Evolutionary conservation across 2,113 vertebrate genomes (phyloP).

Genomic region (Amphilophus citrinellus): DNA sequence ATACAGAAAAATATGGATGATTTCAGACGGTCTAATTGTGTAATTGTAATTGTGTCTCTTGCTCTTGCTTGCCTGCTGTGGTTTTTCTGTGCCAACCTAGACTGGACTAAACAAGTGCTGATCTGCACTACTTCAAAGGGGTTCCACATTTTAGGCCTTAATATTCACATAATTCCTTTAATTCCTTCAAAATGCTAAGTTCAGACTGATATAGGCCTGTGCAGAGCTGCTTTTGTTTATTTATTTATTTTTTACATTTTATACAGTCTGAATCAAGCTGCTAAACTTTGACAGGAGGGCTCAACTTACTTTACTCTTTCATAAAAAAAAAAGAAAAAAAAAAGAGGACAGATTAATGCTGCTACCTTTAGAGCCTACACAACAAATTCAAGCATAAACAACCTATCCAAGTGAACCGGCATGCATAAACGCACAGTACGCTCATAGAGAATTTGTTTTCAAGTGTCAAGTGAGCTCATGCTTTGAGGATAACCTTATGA

Average conservation of each 20-base stretch:
- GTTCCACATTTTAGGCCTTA: neutral
- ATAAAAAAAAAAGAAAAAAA: no score
- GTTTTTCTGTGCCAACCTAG: neutral
- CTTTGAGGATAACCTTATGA: neutral
- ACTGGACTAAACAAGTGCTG: neutral
- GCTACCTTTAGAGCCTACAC: neutral
- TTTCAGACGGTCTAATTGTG: neutral
- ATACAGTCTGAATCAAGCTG: no score
- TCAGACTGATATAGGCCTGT: neutral
- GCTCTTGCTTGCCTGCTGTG: neutral
- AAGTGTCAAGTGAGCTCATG: neutral
- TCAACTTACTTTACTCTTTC: neutral
- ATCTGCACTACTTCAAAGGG: neutral
- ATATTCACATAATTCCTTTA: neutral
- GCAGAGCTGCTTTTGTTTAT: neutral
- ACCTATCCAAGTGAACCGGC: neutral
- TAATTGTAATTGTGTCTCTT: neutral
- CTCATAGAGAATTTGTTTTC: neutral
- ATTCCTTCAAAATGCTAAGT: neutral
- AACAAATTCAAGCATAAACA: neutral
- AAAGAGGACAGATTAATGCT: neutral
- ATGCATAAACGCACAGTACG: neutral
- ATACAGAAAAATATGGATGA: neutral
- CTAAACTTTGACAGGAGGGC: no score
- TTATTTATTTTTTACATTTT: fast-evolving